Evolutionary conservation across 2,113 vertebrate species (phyloP), one percentile per base, ranked within the genome.

Genomic region (Cyphotilapia sp.): DNA sequence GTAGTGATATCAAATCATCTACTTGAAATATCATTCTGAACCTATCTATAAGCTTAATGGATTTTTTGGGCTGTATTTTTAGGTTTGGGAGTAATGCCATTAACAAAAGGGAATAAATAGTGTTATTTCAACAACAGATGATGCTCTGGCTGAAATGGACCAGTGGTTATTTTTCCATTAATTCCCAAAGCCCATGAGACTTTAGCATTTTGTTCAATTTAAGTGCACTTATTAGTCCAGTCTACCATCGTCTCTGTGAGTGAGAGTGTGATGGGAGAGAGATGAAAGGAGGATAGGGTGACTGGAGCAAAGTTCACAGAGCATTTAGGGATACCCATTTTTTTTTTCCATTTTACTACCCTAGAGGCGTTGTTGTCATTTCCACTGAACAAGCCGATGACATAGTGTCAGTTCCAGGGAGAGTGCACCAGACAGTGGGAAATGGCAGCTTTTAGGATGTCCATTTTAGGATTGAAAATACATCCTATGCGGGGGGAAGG

Each of bases 231-330:
- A 93, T 89, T 88, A 66, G 81, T 90, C 88, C 66, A 91, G 85
- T 90, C 92, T 87, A 89, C 89, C 93, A 87, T 93, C 82, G 81
- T 63, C 89, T 84, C 76, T 16, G 59, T 49, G 87, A 78, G 87
- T 82, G 86, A 78, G 85, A 89, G 87, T 83, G 80, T 84, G 74
- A 92, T 42, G 56, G 83, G 57, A 49, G 90, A 40, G 90, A 96
- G 95, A 96, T 96, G 94, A 97, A 96, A 96, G 96, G 90, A 93
- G 81, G 83, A 87, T 45, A 82, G 83, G 66, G 45, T 22, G 80
- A 90, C 69, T 86, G 90, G 93, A 93, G 92, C 92, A 94, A 95
- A 94, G 94, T 91, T 95, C 92, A 92, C 56, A 82, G 19, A 91
- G 89, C 90, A 95, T 95, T 96, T 92, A 94, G 92, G 93, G 88